Conservation (phyloP, 2,797 vertebrate species). For the Antrozous pallidus region DNA sequence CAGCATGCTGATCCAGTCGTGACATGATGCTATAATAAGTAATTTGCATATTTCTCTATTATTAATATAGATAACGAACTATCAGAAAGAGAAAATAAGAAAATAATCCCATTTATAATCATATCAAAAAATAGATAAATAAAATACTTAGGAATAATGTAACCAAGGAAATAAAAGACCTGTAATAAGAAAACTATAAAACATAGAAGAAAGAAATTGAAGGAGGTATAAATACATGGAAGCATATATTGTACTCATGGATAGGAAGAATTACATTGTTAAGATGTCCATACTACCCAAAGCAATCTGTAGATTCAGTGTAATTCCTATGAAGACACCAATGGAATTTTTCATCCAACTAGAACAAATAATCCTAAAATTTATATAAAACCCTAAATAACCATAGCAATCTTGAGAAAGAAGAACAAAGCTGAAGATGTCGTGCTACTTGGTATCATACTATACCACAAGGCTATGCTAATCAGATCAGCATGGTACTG, state of each 20-base stretch:
- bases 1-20: too few relatives aligned
- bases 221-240: not conserved
- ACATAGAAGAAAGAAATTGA: not conserved
- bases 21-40: too few relatives aligned
- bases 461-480: not conserved
- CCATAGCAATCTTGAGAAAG: not conserved
- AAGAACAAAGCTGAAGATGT: not conserved
- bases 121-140: not conserved
- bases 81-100: not conserved
- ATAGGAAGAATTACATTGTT: not conserved
- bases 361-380: not conserved
- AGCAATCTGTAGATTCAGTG: not conserved
- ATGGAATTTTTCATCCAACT: not conserved
- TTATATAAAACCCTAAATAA: not conserved
- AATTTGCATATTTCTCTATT: too few relatives aligned
- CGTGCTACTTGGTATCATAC: not conserved
- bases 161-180: not conserved
- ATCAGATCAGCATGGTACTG: not conserved
- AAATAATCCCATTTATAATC: not conserved
- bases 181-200: not conserved
- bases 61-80: not conserved
- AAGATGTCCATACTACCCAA: not conserved
- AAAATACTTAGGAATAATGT: not conserved
- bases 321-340: not conserved
- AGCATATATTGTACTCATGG: not conserved